Evolutionary conservation across 2,888 invertebrate species (phyloP), one percentile per base, ranked within the genome.

Genomic region (Rhorus exstirpatorius): DNA sequence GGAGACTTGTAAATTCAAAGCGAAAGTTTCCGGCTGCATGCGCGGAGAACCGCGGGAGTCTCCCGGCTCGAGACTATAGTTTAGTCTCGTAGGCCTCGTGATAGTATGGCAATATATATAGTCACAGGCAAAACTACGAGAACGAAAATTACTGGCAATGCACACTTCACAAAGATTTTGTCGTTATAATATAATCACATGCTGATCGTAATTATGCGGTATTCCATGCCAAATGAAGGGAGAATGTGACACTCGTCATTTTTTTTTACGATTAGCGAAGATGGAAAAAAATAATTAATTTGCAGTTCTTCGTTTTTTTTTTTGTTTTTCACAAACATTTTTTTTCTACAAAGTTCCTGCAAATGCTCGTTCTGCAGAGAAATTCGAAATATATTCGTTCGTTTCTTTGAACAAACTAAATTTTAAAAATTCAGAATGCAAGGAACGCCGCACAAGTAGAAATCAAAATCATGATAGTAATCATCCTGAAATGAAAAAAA

Each of bases 1-100:
- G 60, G 71, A 81, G 68, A 61, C 78, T 82, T 79, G 81, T 74
- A 75, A 82, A 82, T 82, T 74, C 74, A 58, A 82, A 82, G 81
- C 81, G 81, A 82, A 82, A 82, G 81, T 82, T 82, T 78, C 70
- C 74, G 78, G 74, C 71, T 58, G 26, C 26, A 61, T 17, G 61
- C 49, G 38, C 38, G 71, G 65, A 72, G 77, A 58, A 44, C 76
- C 49, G 58, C 10, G 49, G 55, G 35, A 49, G 58, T 53, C 61
- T 70, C 51, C 38, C n/a, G n/a, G 41, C 35, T 38, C n/a, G 12
- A 31, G 51, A 26, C 26, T 17, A 55, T 41, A 55, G n/a, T n/a
- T n/a, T n/a, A 41, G 35, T 61, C 60, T 38, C 38, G 41, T 46
- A 12, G 35, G 44, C 46, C 19, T 38, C 35, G 38, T 17, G 35